Evolutionary conservation across 2,888 invertebrate species (phyloP), one percentile per base, ranked within the genome.

Genomic region (Lissonota sp.): DNA sequence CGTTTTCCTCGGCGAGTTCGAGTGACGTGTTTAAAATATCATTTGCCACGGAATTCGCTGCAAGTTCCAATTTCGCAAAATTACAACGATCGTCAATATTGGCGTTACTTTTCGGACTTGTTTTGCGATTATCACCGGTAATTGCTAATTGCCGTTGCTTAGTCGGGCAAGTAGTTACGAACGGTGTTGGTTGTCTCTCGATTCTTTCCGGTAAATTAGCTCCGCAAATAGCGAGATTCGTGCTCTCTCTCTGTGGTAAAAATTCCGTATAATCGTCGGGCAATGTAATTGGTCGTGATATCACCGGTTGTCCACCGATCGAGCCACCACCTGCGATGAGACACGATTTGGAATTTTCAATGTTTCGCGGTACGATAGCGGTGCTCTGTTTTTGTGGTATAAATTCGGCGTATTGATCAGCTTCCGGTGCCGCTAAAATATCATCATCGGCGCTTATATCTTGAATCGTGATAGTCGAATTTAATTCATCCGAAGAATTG

Each of bases 371-470:
- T 60, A 67, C 69, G 39, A 89, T 75, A 4, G 84, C 62, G 5
- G 89, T 89, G 60, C 90, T 90, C 62, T 90, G 89, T 40, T 87
- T 79, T 8, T 86, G 84, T 2, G 91, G 89, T 12, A 87, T 77
- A 44, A 91, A 91, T 10, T 87, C 81, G 10, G 85, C 79, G 79
- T 88, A 90, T 4, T 85, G 75, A 12, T 83, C 82, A 6, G 64
- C 16, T 53, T 84, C 80, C n/a, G 76, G 64, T 5, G 46, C 37
- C 5, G 40, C 26, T 12, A 78, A 74, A 40, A 72, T 53, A 26
- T 76, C 78, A 26, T 76, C 78, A 3, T 64, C 82, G 55, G 12
- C 63, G 37, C 16, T 70, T 6, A 74, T 39, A n/a, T 82, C 75
- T 6, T 71, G 69, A 14, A 74, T 44, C 5, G 71, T 74, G 0